phyloP scores from a whole-genome alignment of 2,113 vertebrate species.

The Progne subis region DNA sequence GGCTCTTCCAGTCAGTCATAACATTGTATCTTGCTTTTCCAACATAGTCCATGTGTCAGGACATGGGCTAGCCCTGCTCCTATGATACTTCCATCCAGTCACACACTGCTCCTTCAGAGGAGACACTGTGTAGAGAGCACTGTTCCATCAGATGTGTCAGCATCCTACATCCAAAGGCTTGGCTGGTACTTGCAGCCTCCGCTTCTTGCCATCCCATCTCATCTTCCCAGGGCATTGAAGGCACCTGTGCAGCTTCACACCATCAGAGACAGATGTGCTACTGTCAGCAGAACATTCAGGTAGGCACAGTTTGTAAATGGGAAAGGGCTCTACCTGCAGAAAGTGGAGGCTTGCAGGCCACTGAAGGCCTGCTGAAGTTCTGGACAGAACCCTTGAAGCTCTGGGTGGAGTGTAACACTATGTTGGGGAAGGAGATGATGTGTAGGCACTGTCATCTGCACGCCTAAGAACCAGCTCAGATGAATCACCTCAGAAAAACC shows the following conservation, averaged over 20 bases:
- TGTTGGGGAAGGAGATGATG: background rate
- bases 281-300: background rate
- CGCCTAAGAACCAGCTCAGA: background rate
- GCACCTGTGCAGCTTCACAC: background rate
- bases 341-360: background rate
- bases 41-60: background rate
- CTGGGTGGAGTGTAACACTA: background rate
- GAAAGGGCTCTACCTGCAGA: background rate
- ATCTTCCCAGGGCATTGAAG: background rate
- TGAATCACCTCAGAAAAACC: background rate
- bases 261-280: background rate
- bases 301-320: background rate
- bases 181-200: background rate
- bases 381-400: background rate
- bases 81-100: background rate
- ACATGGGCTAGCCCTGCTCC: background rate
- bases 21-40: background rate
- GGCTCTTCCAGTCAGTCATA: background rate
- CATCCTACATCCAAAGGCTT: background rate
- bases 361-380: background rate
- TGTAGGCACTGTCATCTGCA: background rate
- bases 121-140: background rate
- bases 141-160: background rate
- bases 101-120: background rate
- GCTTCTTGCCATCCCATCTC: background rate